Evolutionary conservation across 2,113 vertebrate species (phyloP).

Genomic region (Perca flavescens): DNA sequence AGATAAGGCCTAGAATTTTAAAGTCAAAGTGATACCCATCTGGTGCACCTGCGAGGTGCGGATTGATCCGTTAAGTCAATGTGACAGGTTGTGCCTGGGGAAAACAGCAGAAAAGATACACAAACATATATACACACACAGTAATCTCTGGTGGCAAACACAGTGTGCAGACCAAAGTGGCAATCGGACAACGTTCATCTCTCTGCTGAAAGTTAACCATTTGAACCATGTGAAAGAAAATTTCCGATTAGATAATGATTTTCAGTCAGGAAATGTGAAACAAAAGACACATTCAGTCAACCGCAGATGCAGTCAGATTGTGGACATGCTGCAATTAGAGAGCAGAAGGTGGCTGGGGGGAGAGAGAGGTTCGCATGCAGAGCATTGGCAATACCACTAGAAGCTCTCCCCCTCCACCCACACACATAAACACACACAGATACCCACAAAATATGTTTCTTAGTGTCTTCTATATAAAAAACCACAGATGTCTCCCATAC

Average conservation of each 20-base stretch:
- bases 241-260: constrained; percentile 22
- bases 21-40: constrained; percentile 62
- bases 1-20: constrained; percentile 39
- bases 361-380: constrained; percentile 50
- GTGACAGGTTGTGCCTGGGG: constrained; percentile 56
- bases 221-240: constrained; percentile 13
- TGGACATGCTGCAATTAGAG: constrained; percentile 48
- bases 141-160: constrained; percentile 14
- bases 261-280: constrained; percentile 1
- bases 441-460: constrained; percentile 30
- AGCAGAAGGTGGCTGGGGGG: constrained; percentile 65
- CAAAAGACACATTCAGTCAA: constrained; percentile 7
- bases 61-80: constrained; percentile 67
- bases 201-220: constrained; percentile 13
- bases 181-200: constrained; percentile 28
- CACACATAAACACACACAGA: constrained; percentile 4
- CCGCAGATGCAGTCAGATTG: constrained; percentile 19
- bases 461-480: constrained; percentile 37
- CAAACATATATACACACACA: neutral
- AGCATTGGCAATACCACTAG: constrained; percentile 37
- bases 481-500: constrained; percentile 48
- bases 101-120: constrained; percentile 16
- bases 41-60: constrained; percentile 62
- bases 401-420: neutral
- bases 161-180: constrained; percentile 12